Conservation (phyloP, 92 coral and sea anemone genomes). For the Epizoanthus stellaris region DNA sequence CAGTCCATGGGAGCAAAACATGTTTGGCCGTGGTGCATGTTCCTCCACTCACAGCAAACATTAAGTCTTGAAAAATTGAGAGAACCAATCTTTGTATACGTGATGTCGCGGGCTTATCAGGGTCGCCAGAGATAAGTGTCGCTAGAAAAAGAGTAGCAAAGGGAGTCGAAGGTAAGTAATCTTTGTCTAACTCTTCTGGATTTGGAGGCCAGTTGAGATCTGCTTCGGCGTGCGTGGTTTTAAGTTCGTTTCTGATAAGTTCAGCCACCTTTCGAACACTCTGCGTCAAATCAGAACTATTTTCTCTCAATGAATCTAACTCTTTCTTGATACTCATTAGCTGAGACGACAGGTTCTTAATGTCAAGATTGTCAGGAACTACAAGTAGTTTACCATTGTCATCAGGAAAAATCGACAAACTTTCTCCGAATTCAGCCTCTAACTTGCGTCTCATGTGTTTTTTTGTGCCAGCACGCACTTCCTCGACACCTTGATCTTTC, state of each 20-base stretch:
- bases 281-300: conserved; percentile 44
- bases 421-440: conserved; percentile 28
- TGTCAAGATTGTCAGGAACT: conserved; percentile 25
- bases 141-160: conserved; percentile 17
- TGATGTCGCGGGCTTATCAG: conserved; percentile 35
- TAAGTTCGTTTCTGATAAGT: conserved; percentile 31
- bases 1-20: conserved; percentile 57
- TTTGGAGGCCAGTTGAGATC: conserved; percentile 50
- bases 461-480: not conserved
- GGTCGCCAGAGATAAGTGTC: conserved; percentile 34
- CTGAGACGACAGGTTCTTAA: conserved; percentile 9
- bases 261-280: conserved; percentile 38
- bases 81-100: conserved; percentile 45
- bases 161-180: conserved; percentile 41
- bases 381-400: conserved; percentile 34
- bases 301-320: conserved; percentile 19
- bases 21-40: conserved; percentile 55
- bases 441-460: conserved; percentile 22
- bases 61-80: conserved; percentile 57
- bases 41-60: conserved; percentile 61
- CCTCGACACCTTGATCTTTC: conserved; percentile 4
- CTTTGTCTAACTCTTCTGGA: conserved; percentile 43
- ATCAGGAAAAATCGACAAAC: conserved; percentile 27
- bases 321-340: conserved; percentile 6
- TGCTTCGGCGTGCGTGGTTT: conserved; percentile 27